Base-by-base conservation (phyloP, 2,113 vertebrate genomes). In the Semicossyphus pulcher region DNA sequence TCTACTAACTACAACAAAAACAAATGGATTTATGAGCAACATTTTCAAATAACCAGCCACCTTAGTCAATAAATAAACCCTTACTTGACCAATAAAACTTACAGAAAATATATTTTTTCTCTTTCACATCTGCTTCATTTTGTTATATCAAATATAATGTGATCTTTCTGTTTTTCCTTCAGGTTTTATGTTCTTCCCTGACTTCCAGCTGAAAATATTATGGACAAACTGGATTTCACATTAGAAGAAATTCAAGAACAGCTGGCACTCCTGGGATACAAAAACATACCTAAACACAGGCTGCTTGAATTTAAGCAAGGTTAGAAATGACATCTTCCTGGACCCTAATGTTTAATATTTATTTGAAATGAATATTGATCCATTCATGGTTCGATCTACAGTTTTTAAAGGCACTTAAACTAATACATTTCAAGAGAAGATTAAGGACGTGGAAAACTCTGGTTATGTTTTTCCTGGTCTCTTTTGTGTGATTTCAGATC, bases 241-340 rank as follows among this genome's bases (percentile, higher is more conserved):
- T 93, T 93, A 36, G 91, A 92, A 14, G 93, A 95, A 62, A 92
- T 94, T 34, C 69, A 85, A 15, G 73, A 92, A 11, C 94, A 94
- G 23, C 76, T 94, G 72, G 67, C 47, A 9, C 12, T 86, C 2
- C 80, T 95, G 18, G 94, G 94, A 36, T 94, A 92, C 85, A 79
- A n/a, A 12, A 91, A 93, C 66, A 86, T 95, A 21, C 77, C 93
- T 0, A 80, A 72, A 66, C 83, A 93, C 71, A 81, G 91, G 52
- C 88, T 95, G 41, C 78, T 4, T 3, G 88, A 93, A 71, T 93
- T 94, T 60, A 95, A 94, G 58, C 79, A 48, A 92, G 94, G 94
- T 94, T 23, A n/a, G 74, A 18, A n/a, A n/a, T n/a, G n/a, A n/a
- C n/a, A n/a, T n/a, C n/a, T n/a, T n/a, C n/a, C n/a, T n/a, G n/a